These are phyloP conservation scores for Lutjanus erythropterus DNA, from an alignment of 2,113 vertebrate species.

Conservation along the genomic window DNA sequence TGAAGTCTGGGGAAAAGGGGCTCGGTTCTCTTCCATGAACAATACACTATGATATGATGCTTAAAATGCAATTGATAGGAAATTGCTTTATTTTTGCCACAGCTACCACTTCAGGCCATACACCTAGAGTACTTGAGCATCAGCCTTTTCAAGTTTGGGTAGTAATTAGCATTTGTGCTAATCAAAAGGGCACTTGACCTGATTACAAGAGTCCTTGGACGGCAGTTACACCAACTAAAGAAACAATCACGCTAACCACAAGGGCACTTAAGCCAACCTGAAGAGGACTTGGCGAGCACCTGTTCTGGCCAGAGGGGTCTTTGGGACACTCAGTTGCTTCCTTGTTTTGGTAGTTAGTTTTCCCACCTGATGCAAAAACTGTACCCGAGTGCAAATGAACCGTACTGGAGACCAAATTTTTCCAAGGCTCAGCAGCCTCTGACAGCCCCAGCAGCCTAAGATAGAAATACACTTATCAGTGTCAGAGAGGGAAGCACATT, in stretches of 20 bases:
- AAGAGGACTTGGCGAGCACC: slow-evolving; percentile 15
- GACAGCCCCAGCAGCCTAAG: too few species aligned
- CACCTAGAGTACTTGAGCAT: neutral
- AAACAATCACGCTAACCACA: slow-evolving; percentile 15
- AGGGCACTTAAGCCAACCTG: slow-evolving; percentile 14
- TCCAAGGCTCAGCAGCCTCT: too few species aligned
- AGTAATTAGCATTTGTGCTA: slow-evolving; percentile 12
- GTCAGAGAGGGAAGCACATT: too few species aligned
- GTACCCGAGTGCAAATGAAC: too few species aligned
- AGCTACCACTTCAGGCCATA: neutral
- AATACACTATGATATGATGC: neutral
- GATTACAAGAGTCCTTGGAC: neutral
- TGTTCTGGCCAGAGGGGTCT: neutral
- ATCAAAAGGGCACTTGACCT: slow-evolving; percentile 46
- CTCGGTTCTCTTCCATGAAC: neutral
- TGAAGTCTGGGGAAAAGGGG: neutral
- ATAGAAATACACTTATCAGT: too few species aligned
- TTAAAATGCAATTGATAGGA: too few species aligned
- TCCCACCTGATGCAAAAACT: too few species aligned
- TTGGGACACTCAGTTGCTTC: neutral
- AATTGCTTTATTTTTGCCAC: neutral
- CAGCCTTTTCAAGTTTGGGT: too few species aligned
- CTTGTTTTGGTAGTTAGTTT: too few species aligned
- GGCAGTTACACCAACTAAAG: neutral
- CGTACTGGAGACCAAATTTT: too few species aligned